Conservation (phyloP, 2,113 vertebrate genomes). For the Sturnira hondurensis region DNA sequence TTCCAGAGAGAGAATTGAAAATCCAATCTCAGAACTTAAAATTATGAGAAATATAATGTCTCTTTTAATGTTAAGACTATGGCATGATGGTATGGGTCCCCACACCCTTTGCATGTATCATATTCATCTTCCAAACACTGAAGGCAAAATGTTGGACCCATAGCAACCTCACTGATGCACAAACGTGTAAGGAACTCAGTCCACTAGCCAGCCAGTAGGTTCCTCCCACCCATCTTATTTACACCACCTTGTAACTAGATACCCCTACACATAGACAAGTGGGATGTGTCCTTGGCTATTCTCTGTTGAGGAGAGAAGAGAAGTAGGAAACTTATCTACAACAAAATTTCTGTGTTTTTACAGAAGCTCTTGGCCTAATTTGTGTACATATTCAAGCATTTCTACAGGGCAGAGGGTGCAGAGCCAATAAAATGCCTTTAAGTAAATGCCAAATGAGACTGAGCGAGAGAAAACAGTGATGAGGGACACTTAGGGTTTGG, state of each 20-base stretch:
- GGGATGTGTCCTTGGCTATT: neutral
- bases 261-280: neutral
- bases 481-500: neutral
- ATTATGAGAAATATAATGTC: neutral
- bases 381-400: neutral
- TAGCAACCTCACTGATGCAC: neutral
- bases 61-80: neutral
- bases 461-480: neutral
- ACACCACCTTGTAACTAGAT: neutral
- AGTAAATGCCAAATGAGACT: neutral
- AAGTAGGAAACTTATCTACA: neutral
- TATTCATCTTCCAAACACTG: neutral
- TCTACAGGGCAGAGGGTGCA: neutral
- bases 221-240: neutral
- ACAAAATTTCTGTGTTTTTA: neutral
- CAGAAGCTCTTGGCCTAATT: neutral
- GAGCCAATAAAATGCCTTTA: neutral
- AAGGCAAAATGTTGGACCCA: neutral
- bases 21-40: neutral
- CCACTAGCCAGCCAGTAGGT: neutral
- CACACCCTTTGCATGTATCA: neutral
- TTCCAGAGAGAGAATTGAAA: slow-evolving; percentile 20
- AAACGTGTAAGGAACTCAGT: neutral
- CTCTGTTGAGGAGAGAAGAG: neutral
- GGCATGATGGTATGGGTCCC: neutral